Evolutionary conservation across 2,888 invertebrate species (phyloP).

Genomic region (Globia sparganii): DNA sequence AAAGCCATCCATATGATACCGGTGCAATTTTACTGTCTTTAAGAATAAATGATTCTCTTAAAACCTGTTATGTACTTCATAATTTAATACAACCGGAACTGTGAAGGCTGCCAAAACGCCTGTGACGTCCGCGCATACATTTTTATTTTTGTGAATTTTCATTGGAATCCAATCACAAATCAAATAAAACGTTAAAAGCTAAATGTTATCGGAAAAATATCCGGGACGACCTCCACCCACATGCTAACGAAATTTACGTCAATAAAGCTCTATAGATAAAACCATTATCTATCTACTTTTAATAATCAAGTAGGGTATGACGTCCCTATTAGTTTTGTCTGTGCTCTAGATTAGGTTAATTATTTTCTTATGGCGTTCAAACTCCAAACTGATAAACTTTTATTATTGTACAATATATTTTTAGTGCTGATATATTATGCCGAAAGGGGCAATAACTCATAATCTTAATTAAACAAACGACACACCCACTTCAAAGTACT

Average conservation of each 20-base stretch:
- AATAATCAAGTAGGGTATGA: constrained; percentile 44
- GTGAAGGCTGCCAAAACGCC: constrained; percentile 48
- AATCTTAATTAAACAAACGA: constrained; percentile 48
- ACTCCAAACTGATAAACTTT: constrained; percentile 47
- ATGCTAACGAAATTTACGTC: constrained; percentile 44
- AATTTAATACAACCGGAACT: constrained; percentile 9
- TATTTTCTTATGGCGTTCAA: constrained; percentile 48
- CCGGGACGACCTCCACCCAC: constrained; percentile 34
- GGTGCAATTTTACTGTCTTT: background rate
- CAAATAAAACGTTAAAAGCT: constrained; percentile 38
- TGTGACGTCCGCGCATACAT: constrained; percentile 46
- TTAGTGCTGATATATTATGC: constrained; percentile 12
- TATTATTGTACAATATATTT: constrained; percentile 41
- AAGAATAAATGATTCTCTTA: background rate
- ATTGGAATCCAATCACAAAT: constrained; percentile 56
- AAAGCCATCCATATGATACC: background rate
- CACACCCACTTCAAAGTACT: constrained; percentile 49
- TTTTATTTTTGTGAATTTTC: constrained; percentile 31
- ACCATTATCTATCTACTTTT: constrained; percentile 45
- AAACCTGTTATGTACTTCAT: background rate
- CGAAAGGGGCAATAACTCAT: constrained; percentile 34
- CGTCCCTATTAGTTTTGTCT: constrained; percentile 31
- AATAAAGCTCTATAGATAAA: constrained; percentile 52
- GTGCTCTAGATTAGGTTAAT: constrained; percentile 39
- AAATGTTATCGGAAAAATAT: constrained; percentile 43